phyloP scores from a whole-genome alignment of 2,113 vertebrate genomes.

The Callipepla californica region DNA sequence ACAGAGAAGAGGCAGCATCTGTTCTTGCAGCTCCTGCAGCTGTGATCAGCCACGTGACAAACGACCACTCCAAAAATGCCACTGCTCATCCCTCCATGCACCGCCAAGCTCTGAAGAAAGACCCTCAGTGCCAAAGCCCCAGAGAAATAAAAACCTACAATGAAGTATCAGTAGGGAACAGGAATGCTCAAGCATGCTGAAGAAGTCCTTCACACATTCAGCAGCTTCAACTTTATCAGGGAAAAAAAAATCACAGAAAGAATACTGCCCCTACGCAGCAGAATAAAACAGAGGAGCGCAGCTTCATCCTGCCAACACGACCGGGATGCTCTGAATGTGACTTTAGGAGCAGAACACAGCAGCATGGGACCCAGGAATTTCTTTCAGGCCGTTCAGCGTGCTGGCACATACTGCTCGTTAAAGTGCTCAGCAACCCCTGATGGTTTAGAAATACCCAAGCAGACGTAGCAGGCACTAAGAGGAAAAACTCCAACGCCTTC shows the following conservation, averaged over 20 bases:
- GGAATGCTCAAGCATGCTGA: background rate
- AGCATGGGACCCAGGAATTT: background rate
- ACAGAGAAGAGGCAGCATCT: background rate
- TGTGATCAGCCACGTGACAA: background rate
- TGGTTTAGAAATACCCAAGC: background rate
- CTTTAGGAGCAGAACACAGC: background rate
- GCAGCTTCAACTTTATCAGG: background rate
- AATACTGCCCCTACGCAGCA: background rate
- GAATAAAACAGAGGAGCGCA: background rate
- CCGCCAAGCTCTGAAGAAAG: background rate
- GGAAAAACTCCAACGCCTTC: background rate
- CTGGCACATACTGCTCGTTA: background rate
- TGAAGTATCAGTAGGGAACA: background rate
- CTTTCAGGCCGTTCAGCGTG: background rate
- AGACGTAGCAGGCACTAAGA: background rate
- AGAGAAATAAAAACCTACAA: background rate
- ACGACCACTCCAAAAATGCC: background rate
- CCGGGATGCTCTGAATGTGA: background rate
- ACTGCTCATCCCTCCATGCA: background rate
- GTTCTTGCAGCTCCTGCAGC: background rate
- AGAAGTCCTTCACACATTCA: background rate
- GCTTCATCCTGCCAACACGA: background rate
- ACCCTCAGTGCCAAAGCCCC: background rate
- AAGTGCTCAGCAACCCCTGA: background rate
- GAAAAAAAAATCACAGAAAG: background rate